Evolutionary conservation across 2,797 vertebrate genomes (phyloP).

Genomic region (Anguilla anguilla): DNA sequence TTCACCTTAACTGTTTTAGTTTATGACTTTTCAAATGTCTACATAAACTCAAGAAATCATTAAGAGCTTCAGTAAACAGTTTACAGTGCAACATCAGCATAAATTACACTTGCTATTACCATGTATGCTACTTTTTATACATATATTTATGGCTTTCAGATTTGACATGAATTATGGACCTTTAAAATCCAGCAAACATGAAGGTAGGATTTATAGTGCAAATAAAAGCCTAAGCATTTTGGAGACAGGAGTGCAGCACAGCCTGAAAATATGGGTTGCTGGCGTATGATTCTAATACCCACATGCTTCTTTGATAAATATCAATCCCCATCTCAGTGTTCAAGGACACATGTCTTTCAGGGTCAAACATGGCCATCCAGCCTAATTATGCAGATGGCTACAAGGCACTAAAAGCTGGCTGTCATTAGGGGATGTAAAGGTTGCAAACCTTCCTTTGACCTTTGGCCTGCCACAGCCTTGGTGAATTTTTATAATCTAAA

Average conservation of each 20-base stretch:
- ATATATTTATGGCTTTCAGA: slow-evolving; percentile 54
- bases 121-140: slow-evolving; percentile 40
- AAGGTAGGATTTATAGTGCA: slow-evolving; percentile 54
- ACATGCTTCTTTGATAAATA: slow-evolving; percentile 45
- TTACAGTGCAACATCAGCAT: slow-evolving; percentile 66
- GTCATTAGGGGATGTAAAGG: slow-evolving; percentile 56
- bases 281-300: slow-evolving; percentile 42
- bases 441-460: slow-evolving; percentile 67
- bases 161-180: slow-evolving; percentile 57
- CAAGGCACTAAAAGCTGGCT: slow-evolving; percentile 41
- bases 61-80: slow-evolving; percentile 62
- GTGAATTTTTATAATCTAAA: slow-evolving; percentile 5
- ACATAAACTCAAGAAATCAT: slow-evolving; percentile 53
- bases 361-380: slow-evolving; percentile 34
- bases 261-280: slow-evolving; percentile 40
- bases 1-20: slow-evolving; percentile 54
- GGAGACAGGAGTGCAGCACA: slow-evolving; percentile 43
- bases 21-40: slow-evolving; percentile 51
- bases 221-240: slow-evolving; percentile 52
- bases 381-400: slow-evolving; percentile 47
- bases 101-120: slow-evolving; percentile 65
- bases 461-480: slow-evolving; percentile 49
- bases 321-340: slow-evolving; percentile 44
- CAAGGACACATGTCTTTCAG: slow-evolving; percentile 46
- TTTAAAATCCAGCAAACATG: slow-evolving; percentile 52